phyloP scores from a whole-genome alignment of 2,888 invertebrate species.

The Stratiomys singularior region DNA sequence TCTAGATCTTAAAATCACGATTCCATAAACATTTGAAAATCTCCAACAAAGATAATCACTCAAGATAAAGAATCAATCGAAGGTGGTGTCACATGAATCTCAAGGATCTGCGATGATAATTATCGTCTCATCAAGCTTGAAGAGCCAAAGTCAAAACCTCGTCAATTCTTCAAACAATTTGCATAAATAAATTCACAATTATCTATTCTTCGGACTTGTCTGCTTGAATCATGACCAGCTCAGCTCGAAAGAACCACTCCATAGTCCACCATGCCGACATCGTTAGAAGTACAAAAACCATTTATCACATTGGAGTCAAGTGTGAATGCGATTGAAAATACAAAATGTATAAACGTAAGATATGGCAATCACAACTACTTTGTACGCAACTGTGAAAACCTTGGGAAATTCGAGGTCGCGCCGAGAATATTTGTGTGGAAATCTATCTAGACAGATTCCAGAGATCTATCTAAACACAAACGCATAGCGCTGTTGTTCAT shows the following conservation, averaged over 20 bases:
- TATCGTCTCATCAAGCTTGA: too few species aligned
- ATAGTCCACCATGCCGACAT: neutral
- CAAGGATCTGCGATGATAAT: too few species aligned
- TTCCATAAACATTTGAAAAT: too few species aligned
- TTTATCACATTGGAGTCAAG: neutral
- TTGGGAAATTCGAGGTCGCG: slow-evolving; percentile 31
- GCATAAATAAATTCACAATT: slow-evolving; percentile 4
- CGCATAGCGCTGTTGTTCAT: neutral
- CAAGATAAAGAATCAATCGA: too few species aligned
- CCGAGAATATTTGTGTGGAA: slow-evolving; percentile 24
- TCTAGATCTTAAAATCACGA: too few species aligned
- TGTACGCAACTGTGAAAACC: slow-evolving; percentile 20
- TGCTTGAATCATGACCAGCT: neutral
- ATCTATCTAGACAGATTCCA: neutral
- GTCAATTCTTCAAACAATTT: neutral
- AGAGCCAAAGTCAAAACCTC: neutral
- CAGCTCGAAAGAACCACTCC: neutral
- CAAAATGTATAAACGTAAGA: neutral
- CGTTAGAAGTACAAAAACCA: neutral
- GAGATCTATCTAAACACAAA: neutral
- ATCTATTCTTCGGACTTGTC: neutral
- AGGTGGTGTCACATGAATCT: too few species aligned
- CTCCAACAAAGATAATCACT: too few species aligned
- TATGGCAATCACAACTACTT: neutral
- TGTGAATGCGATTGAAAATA: neutral